Evolutionary conservation across 2,888 invertebrate species (phyloP).

Genomic region (Neoascia interrupta): DNA sequence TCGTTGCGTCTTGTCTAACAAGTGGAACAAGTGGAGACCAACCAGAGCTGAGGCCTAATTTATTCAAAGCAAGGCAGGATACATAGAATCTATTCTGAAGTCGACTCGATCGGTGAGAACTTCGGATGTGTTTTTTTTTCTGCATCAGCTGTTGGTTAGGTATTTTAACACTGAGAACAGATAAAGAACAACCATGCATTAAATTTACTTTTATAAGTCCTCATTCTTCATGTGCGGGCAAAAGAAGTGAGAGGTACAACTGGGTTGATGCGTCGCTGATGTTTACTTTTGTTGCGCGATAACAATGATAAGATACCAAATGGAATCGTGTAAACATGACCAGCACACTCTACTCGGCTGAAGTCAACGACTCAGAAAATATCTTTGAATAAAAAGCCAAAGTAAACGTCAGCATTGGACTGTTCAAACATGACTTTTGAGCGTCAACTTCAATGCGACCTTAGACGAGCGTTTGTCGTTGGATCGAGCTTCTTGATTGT

Average conservation of each 20-base stretch:
- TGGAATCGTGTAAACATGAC: conserved; percentile 25
- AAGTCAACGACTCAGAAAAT: conserved; percentile 7
- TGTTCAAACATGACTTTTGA: conserved; percentile 5
- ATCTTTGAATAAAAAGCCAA: conserved; percentile 10
- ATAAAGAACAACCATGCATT: background rate
- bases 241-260: no score
- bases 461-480: no score
- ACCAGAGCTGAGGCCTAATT: conserved; percentile 33
- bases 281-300: conserved; percentile 30
- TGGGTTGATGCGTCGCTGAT: conserved; percentile 33
- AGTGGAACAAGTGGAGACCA: conserved; percentile 17
- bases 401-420: conserved; percentile 6
- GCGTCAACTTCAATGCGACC: no score
- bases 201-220: conserved; percentile 21
- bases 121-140: background rate
- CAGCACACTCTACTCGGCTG: conserved; percentile 1
- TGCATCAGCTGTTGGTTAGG: no score
- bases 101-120: no score
- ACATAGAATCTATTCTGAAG: background rate
- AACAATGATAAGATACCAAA: conserved; percentile 43
- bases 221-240: no score
- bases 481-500: no score
- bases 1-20: conserved; percentile 21
- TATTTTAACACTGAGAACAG: no score
- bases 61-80: conserved; percentile 18